A percentile compares a stretch with the other conserved stretches of the same genome.
These are phyloP conservation scores for Oreohelix idahoensis DNA, from an alignment of 1,140 invertebrate genomes.

Conservation along the genomic window DNA sequence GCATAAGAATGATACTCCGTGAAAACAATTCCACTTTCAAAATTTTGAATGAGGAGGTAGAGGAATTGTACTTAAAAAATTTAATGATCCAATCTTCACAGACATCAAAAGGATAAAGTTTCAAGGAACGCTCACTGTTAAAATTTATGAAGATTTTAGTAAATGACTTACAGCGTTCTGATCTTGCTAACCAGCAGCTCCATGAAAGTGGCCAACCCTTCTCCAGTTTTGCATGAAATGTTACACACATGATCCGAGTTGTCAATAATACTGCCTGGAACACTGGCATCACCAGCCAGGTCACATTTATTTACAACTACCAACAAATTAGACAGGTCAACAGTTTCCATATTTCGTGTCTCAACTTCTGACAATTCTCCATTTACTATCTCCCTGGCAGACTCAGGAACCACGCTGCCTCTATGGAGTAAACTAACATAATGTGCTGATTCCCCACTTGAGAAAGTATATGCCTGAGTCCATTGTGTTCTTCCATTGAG, in stretches of 20 bases:
- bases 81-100: too few relatives aligned
- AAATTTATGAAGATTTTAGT: too few relatives aligned
- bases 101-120: too few relatives aligned
- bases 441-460: background rate
- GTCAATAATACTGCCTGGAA: background rate
- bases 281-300: background rate
- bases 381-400: background rate
- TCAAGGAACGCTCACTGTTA: too few relatives aligned
- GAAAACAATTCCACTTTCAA: too few relatives aligned
- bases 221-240: conserved; percentile 33
- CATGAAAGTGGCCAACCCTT: conserved; percentile 30
- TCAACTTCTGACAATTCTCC: background rate
- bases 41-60: too few relatives aligned
- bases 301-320: conserved; percentile 37
- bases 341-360: background rate
- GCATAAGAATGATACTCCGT: too few relatives aligned
- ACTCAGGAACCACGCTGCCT: background rate
- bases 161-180: conserved; percentile 31
- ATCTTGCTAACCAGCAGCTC: conserved; percentile 16
- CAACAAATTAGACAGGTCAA: conserved; percentile 10
- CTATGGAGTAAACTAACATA: background rate
- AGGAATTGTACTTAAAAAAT: too few relatives aligned
- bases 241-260: conserved; percentile 4
- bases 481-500: background rate
- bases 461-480: background rate